phyloP scores from a whole-genome alignment of 1,140 invertebrate genomes.

The Fopius arisanus region DNA sequence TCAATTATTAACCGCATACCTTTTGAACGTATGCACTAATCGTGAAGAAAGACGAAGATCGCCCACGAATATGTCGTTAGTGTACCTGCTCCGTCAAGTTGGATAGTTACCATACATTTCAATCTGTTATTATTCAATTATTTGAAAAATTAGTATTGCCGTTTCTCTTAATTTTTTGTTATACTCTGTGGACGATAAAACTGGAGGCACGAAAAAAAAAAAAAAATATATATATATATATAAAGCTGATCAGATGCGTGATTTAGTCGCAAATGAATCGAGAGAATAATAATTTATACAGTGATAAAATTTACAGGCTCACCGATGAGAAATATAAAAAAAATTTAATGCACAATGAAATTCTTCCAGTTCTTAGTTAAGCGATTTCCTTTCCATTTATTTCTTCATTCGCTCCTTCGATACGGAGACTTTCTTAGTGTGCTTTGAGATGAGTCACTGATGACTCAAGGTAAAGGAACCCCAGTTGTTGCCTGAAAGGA shows the following conservation, averaged over 20 bases:
- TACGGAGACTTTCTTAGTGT: constrained; percentile 13
- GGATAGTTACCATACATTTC: neutral
- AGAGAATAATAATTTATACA: neutral
- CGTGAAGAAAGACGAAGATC: neutral
- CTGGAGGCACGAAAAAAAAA: neutral
- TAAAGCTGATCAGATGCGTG: neutral
- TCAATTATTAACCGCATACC: neutral
- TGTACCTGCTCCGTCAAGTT: neutral
- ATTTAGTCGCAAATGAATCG: neutral
- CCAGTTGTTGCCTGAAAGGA: constrained; percentile 48
- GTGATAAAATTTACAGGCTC: neutral
- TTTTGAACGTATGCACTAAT: neutral
- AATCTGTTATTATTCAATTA: constrained; percentile 20
- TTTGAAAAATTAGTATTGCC: neutral
- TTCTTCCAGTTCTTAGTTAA: constrained; percentile 54
- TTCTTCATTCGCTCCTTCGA: constrained; percentile 1
- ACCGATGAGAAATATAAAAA: neutral
- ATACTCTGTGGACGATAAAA: neutral
- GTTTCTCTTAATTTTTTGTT: neutral
- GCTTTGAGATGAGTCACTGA: constrained; percentile 28
- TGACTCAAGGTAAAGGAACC: constrained; percentile 56
- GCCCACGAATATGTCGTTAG: neutral
- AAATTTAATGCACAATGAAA: constrained; percentile 44
- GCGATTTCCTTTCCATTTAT: constrained; percentile 5
- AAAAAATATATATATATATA: too few species aligned